Evolutionary conservation across 2,888 invertebrate genomes (phyloP).

Genomic region (Sphinx pinastri): DNA sequence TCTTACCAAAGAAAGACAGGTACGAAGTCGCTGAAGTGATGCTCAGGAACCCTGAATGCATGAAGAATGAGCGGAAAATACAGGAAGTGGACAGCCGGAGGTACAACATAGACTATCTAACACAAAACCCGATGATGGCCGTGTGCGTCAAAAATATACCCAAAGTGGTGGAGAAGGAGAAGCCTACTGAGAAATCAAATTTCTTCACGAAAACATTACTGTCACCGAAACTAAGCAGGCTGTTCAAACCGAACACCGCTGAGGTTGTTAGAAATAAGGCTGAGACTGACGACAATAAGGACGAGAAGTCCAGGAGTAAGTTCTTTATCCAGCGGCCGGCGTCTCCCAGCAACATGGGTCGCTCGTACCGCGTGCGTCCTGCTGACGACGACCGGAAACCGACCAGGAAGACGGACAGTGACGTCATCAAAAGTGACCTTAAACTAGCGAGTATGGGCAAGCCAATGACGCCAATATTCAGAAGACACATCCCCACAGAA

Average conservation of each 20-base stretch:
- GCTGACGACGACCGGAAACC: slow-evolving; percentile 40
- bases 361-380: slow-evolving; percentile 66
- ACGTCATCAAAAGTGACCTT: slow-evolving; percentile 67
- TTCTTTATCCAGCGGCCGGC: slow-evolving; percentile 72
- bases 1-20: slow-evolving; percentile 59
- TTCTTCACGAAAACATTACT: slow-evolving; percentile 73
- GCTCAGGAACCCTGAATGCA: slow-evolving; percentile 48
- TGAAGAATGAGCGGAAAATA: slow-evolving; percentile 52
- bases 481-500: slow-evolving; percentile 60
- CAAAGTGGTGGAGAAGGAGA: slow-evolving; percentile 50
- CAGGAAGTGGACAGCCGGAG: slow-evolving; percentile 59
- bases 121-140: slow-evolving; percentile 54
- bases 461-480: slow-evolving; percentile 78
- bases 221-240: slow-evolving; percentile 73
- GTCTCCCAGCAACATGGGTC: slow-evolving; percentile 52
- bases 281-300: slow-evolving; percentile 52
- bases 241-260: slow-evolving; percentile 66
- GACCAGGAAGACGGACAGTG: slow-evolving; percentile 41
- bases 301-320: slow-evolving; percentile 70
- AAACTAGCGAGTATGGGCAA: slow-evolving; percentile 74
- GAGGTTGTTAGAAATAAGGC: slow-evolving; percentile 57
- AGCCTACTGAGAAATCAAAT: slow-evolving; percentile 56
- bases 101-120: slow-evolving; percentile 63
- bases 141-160: slow-evolving; percentile 59
- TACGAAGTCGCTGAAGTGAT: slow-evolving; percentile 63